Conservation (phyloP, 2,888 invertebrate genomes). For the Elaeidobius kamerunicus region DNA sequence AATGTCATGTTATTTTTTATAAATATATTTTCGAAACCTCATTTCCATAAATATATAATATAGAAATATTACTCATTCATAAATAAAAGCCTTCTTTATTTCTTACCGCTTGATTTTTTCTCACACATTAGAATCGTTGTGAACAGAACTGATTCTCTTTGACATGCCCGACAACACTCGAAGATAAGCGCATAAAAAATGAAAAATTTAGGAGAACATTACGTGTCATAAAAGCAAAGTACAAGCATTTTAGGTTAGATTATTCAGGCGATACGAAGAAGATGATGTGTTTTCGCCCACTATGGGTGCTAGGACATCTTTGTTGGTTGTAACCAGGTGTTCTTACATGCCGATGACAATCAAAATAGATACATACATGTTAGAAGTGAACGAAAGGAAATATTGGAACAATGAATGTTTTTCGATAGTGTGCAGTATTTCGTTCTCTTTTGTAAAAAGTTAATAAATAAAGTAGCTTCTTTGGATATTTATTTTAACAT, state of each 20-base stretch:
- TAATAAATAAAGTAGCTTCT: too few relatives aligned
- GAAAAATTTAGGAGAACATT: constrained; percentile 19
- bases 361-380: too few relatives aligned
- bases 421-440: too few relatives aligned
- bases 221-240: constrained; percentile 29
- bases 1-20: neutral
- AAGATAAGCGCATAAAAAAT: constrained; percentile 18
- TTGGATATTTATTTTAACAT: too few relatives aligned
- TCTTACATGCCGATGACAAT: constrained; percentile 5
- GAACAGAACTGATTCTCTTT: constrained; percentile 13
- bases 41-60: neutral
- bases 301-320: constrained; percentile 10
- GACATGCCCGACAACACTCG: constrained; percentile 23
- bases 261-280: constrained; percentile 9
- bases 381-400: too few relatives aligned
- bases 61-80: neutral
- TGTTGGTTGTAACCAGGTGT: constrained; percentile 10
- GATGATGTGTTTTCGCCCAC: constrained; percentile 21
- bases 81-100: constrained; percentile 3
- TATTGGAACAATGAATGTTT: too few relatives aligned
- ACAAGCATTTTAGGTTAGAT: constrained; percentile 20
- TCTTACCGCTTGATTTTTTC: constrained; percentile 27
- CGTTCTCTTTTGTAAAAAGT: too few relatives aligned
- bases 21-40: too few relatives aligned
- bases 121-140: constrained; percentile 15